Base-by-base conservation (phyloP, 2,888 invertebrate genomes). In the Diarsia mendica region DNA sequence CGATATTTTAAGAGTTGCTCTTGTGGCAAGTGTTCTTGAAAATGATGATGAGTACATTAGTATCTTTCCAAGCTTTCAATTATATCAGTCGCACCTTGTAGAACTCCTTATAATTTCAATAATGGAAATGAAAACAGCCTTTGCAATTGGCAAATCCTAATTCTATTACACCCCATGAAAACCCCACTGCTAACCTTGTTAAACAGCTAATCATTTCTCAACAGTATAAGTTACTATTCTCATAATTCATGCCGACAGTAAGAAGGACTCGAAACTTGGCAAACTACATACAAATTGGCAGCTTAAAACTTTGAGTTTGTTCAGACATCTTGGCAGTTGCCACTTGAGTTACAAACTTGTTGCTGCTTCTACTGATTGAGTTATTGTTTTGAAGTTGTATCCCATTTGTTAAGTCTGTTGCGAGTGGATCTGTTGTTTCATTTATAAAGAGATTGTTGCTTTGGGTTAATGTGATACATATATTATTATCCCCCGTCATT, bases 281-380 rank as follows among this genome's bases (percentile, higher is more conserved):
- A 18, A 60, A n/a, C n/a, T 60, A 60, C 72, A 65, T 60, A 60
- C 72, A 65, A 79, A 79, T 79, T 77, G 64, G 65, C 3, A 39
- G 58, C 77, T 72, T 60, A 46, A 72, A 72, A 79, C 58, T 79
- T 77, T 13, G 0, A 55, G 69, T 46, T 78, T 15, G 44, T 66
- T 58, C n/a, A 28, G 28, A 66, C 13, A 49, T 8, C 33, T 72
- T 10, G 15, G 46, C 58, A 20, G 64, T 78, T 67, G 44, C 49
- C 28, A 11, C 20, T 67, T 44, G 20, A 65, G 72, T 72, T 9
- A 10, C 3, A 20, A 79, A 77, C 66, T 74, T 67, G 72, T 79
- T 79, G 58, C 80, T 79, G 51, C 28, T 23, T 10, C 15, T 28
- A 53, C 33, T 18, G 72, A 65, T 79, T 72, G 65, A 77, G 80